Percentiles rank a stretch among this genome's conserved stretches.
Conservation (phyloP, 1,140 invertebrate species). For the Lucilia cuprina region DNA sequence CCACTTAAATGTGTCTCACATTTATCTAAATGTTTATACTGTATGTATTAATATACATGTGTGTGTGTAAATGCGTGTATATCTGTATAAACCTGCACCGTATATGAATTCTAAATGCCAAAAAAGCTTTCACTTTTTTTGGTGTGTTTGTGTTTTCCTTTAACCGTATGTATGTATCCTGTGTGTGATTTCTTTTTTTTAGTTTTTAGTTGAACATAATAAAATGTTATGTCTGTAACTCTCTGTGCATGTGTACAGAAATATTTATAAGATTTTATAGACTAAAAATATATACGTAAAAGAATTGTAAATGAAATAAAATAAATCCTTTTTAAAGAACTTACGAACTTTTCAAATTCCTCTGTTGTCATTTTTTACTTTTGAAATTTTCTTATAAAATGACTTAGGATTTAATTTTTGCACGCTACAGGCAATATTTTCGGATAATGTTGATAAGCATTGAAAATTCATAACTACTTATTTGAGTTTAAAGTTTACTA, state of each 20-base stretch:
- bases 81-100: neutral
- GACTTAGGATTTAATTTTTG: too few species aligned
- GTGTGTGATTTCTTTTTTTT: neutral
- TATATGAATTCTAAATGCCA: constrained; percentile 32
- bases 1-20: constrained; percentile 16
- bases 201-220: neutral
- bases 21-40: neutral
- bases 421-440: too few species aligned
- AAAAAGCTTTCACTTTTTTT: constrained; percentile 37
- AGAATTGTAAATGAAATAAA: neutral
- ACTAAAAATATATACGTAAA: neutral
- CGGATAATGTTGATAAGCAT: too few species aligned
- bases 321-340: constrained; percentile 4
- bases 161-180: neutral
- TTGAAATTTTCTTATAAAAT: neutral
- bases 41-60: neutral
- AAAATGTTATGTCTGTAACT: constrained; percentile 14
- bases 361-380: neutral
- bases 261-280: constrained; percentile 12
- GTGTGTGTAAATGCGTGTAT: neutral
- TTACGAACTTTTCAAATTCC: neutral
- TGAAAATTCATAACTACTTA: too few species aligned
- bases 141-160: constrained; percentile 5
- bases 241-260: neutral
- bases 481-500: too few species aligned